Evolutionary conservation across 2,888 invertebrate species (phyloP), one percentile per base, ranked within the genome.

Genomic region (Ophioninae sp.): DNA sequence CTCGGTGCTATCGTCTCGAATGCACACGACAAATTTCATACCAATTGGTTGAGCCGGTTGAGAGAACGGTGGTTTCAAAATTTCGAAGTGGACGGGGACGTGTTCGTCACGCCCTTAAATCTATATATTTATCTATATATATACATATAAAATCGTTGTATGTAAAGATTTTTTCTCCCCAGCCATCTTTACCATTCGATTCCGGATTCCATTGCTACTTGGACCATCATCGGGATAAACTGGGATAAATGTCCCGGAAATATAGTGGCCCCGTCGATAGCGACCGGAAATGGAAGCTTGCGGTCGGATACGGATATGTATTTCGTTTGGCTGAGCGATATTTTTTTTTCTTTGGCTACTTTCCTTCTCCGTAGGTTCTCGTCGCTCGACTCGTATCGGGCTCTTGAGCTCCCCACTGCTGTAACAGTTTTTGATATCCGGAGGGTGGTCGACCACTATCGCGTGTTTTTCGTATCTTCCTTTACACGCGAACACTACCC

Each of bases 191-290:
- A 39, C 62, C 75, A 80, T 75, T 62, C 73, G 69, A 77, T 21
- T 37, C 69, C 77, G 73, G 73, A 74, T 78, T 82, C 79, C 81
- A 85, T 86, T 85, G 69, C 82, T 86, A 70, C 85, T 84, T 80
- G 77, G 83, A 83, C 82, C 86, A 86, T 74, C 86, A n/a, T n/a
- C n/a, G 86, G 94, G 93, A 94, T 94, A 94, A 94, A 94, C 93
- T 92, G 92, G 94, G 94, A 94, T 94, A 94, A 94, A 94, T 93
- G 93, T 93, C 92, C 93, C 94, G 94, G 94, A 94, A 94, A 94
- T 94, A 93, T 92, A 93, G 92, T 90, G 89, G 88, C 85, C 86
- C 84, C 86, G 89, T 83, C 88, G 88, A 88, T 87, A 88, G 88
- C 89, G 89, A 92, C 92, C 93, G 94, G 94, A 94, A 94, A 94